Evolutionary conservation across 1,140 invertebrate genomes (phyloP), one percentile per base, ranked within the genome.

Genomic region (Mylabris phalerata): DNA sequence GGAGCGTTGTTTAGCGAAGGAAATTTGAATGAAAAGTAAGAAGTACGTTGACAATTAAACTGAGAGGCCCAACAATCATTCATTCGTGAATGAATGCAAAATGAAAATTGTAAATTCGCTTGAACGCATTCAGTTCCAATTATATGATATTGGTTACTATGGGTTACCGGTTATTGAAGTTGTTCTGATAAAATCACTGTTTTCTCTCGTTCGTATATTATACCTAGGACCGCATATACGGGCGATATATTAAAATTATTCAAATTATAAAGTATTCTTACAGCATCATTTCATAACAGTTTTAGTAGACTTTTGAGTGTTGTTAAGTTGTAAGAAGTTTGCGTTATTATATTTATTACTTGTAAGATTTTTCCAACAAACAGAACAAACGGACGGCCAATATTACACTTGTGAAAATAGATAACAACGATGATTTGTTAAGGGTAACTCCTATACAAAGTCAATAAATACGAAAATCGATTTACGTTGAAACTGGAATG

Each of bases 71-170:
- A 32, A 50, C 48, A 50, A 48, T 50, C 24, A 32, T 6, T 27
- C 48, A 27, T 25, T 50, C 39, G 24, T 38, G 39, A 10, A n/a
- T 7, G 48, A 61, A 61, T 61, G 48, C 52, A 57, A 50, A 61
- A 57, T 57, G 59, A 61, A 61, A 61, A 57, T 57, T 61, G 46
- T 50, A 56, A 7, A 46, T 61, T 51, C 55, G 55, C 54, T 61
- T 61, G 54, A 51, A 50, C 47, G 59, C 59, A 61, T 57, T 61
- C 55, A 51, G 41, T 61, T 49, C 59, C 59, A 61, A 61, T 61
- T 61, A 61, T 61, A 44, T 50, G 27, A 61, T 61, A 61, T 61
- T 57, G 59, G 59, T 61, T 61, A 51, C 59, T 43, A 55, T 10
- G 59, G 59, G 54, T 57, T 50, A 57, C 59, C 40, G 27, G 48